Percentiles rank a stretch among this genome's conserved stretches.
Evolutionary conservation across 1,140 invertebrate species (phyloP).

Genomic region (Notospermus geniculatus): DNA sequence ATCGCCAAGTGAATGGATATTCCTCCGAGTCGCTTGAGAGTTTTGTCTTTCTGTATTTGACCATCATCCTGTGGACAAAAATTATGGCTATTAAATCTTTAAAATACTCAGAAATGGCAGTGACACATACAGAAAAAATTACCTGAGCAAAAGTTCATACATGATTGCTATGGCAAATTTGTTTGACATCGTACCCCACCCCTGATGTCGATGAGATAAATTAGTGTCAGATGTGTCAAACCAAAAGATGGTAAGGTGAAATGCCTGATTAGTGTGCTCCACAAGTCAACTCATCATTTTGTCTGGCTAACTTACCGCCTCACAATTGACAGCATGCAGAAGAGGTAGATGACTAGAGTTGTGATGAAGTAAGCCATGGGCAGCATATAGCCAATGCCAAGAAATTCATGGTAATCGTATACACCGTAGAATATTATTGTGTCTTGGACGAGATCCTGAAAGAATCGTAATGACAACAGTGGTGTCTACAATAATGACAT

Average conservation of each 20-base stretch:
- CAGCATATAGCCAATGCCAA: conserved; percentile 61
- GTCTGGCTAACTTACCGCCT: conserved; percentile 60
- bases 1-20: conserved; percentile 24
- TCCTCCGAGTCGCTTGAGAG: conserved; percentile 19
- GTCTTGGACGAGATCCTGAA: conserved; percentile 65
- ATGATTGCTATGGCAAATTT: no score
- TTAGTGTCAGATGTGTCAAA: no score
- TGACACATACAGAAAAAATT: neutral
- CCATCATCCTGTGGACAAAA: conserved; percentile 25
- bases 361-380: conserved; percentile 70
- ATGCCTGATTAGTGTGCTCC: no score
- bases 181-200: no score
- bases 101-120: neutral
- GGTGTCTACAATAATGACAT: no score
- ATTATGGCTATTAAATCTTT: no score
- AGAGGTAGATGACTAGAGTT: conserved; percentile 62
- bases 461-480: no score
- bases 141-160: no score
- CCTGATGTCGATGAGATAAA: no score
- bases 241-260: no score
- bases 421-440: conserved; percentile 69
- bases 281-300: no score
- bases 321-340: conserved; percentile 64
- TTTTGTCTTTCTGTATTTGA: conserved; percentile 27
- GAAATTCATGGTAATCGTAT: conserved; percentile 60